These are phyloP conservation scores for Holcopasites calliopsidis DNA, from an alignment of 1,140 invertebrate species.

Conservation along the genomic window DNA sequence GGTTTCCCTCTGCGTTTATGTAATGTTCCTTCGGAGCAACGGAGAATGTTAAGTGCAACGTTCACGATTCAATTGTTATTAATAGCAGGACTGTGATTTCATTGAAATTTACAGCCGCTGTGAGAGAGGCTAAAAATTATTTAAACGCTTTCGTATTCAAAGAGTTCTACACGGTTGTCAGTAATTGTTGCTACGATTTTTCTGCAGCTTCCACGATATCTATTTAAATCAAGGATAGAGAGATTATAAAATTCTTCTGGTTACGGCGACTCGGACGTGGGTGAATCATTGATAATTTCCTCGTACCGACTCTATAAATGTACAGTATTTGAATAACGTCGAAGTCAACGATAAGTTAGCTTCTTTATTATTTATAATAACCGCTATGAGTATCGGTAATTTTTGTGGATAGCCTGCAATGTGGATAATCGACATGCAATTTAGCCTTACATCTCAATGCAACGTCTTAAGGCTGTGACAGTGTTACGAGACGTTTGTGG, in stretches of 20 bases:
- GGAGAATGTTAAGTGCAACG: neutral
- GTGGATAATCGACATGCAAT: neutral
- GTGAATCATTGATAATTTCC: slow-evolving; percentile 7
- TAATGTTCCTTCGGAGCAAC: neutral
- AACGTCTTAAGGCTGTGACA: neutral
- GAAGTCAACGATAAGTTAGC: neutral
- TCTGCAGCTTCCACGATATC: slow-evolving; percentile 3
- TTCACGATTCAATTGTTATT: slow-evolving; percentile 5
- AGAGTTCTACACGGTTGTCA: neutral
- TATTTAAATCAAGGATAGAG: slow-evolving; percentile 6
- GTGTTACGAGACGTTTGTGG: neutral
- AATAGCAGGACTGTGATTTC: slow-evolving; percentile 5
- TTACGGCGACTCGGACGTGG: neutral
- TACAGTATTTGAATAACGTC: neutral
- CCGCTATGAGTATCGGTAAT: too few species aligned
- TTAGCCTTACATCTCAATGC: neutral
- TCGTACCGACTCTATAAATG: neutral
- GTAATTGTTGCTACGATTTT: neutral
- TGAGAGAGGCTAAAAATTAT: neutral
- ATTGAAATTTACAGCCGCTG: neutral
- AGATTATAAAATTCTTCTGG: slow-evolving; percentile 2
- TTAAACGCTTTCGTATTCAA: neutral
- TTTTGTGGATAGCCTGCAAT: neutral
- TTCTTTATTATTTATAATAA: neutral
- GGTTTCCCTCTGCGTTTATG: too few species aligned